These are phyloP conservation scores for Penaeus vannamei DNA, from an alignment of 1,140 invertebrate species.

Conservation along the genomic window DNA sequence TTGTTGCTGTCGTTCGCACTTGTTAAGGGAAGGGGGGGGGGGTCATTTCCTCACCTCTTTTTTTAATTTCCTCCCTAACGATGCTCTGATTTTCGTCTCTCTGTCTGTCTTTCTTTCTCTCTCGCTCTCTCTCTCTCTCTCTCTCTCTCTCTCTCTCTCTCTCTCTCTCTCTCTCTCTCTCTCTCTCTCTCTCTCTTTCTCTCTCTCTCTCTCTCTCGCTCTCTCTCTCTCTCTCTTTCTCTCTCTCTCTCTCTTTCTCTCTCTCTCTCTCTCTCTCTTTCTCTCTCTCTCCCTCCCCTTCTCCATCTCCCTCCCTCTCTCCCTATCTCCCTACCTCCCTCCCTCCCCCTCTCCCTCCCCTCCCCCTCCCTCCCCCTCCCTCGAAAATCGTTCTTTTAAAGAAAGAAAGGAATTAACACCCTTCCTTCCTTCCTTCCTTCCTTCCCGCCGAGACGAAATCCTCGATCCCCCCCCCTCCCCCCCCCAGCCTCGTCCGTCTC, in stretches of 20 bases:
- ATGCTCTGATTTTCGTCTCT: too few species aligned
- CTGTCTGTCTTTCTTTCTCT: not conserved
- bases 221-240: not conserved
- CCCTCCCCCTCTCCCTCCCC: not conserved
- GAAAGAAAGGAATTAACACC: too few species aligned
- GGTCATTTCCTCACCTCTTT: too few species aligned
- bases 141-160: conserved; percentile 4
- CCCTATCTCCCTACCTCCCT: not conserved
- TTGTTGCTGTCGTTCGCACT: not conserved
- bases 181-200: not conserved
- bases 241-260: conserved; percentile 19
- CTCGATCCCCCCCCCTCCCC: too few species aligned
- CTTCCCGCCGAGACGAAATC: too few species aligned
- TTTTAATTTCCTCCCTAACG: too few species aligned
- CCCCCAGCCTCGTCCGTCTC: too few species aligned
- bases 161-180: not conserved
- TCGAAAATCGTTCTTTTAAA: not conserved
- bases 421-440: too few species aligned
- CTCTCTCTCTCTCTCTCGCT: not conserved
- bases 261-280: not conserved
- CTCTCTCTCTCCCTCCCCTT: not conserved
- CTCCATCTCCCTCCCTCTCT: not conserved
- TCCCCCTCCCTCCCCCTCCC: not conserved
- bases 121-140: conserved; percentile 8
- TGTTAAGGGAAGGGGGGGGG: not conserved